Evolutionary conservation across 2,888 invertebrate species (phyloP).

Genomic region (Blastobasis lacticolella): DNA sequence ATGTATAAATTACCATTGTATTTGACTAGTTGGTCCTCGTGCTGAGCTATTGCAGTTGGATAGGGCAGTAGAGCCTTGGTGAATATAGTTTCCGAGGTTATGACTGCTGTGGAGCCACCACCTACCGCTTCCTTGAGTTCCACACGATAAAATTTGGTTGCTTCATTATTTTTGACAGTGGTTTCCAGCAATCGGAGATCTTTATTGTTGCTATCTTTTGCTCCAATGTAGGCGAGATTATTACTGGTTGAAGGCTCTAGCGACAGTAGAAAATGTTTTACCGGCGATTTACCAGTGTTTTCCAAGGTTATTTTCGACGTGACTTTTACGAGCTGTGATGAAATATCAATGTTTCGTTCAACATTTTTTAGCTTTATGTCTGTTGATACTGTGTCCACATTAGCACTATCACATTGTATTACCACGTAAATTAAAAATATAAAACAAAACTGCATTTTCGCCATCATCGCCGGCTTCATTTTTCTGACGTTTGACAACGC

Average conservation of each 20-base stretch:
- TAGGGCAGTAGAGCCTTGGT: conserved; percentile 86
- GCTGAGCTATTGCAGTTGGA: conserved; percentile 91
- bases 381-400: conserved; percentile 64
- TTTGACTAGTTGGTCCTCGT: conserved; percentile 94
- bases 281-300: conserved; percentile 83
- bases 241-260: conserved; percentile 77
- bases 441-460: conserved; percentile 44
- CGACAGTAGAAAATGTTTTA: conserved; percentile 80
- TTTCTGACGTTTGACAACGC: conserved; percentile 36
- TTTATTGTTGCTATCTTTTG: conserved; percentile 76
- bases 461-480: conserved; percentile 59
- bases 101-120: conserved; percentile 70
- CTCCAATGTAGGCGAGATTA: conserved; percentile 83
- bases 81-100: conserved; percentile 82
- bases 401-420: conserved; percentile 40
- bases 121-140: conserved; percentile 76
- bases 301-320: conserved; percentile 86
- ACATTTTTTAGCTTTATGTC: conserved; percentile 84
- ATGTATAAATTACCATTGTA: conserved; percentile 89
- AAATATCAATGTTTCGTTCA: conserved; percentile 89
- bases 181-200: conserved; percentile 72
- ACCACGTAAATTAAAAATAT: conserved; percentile 44
- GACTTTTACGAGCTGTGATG: conserved; percentile 92
- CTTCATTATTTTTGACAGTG: conserved; percentile 64
- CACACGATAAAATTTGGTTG: conserved; percentile 69